Conservation (phyloP, 1,140 invertebrate species). For the Lanistes nyassanus region DNA sequence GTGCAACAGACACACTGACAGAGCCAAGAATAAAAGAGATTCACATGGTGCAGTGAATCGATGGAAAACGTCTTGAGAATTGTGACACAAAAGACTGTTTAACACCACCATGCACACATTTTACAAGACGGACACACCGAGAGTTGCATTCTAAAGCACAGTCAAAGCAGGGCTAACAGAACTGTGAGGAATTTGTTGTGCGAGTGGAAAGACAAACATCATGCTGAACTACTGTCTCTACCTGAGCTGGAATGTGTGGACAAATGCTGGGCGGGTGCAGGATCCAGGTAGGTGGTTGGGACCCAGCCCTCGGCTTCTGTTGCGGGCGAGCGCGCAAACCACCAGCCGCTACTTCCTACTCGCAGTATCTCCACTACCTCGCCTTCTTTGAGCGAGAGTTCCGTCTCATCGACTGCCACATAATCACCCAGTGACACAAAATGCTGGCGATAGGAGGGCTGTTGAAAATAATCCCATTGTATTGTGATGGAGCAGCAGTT, state of each 20-base stretch:
- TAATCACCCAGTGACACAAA: constrained; percentile 86
- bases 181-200: too few species aligned
- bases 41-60: too few species aligned
- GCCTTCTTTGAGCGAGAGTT: constrained; percentile 88
- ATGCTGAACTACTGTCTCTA: constrained; percentile 6
- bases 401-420: constrained; percentile 82
- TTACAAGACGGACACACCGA: too few species aligned
- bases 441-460: constrained; percentile 55
- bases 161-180: too few species aligned
- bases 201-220: neutral
- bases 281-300: constrained; percentile 89
- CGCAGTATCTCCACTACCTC: constrained; percentile 84
- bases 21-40: too few species aligned
- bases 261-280: constrained; percentile 50
- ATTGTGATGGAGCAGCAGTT: neutral
- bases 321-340: constrained; percentile 87
- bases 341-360: constrained; percentile 94
- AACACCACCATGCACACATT: too few species aligned
- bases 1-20: too few species aligned
- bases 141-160: too few species aligned
- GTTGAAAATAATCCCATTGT: constrained; percentile 13
- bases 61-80: too few species aligned
- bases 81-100: too few species aligned
- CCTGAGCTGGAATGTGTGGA: constrained; percentile 32
- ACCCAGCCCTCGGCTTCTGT: constrained; percentile 87